phyloP scores from a whole-genome alignment of 2,797 vertebrate genomes.

The Columba guinea region DNA sequence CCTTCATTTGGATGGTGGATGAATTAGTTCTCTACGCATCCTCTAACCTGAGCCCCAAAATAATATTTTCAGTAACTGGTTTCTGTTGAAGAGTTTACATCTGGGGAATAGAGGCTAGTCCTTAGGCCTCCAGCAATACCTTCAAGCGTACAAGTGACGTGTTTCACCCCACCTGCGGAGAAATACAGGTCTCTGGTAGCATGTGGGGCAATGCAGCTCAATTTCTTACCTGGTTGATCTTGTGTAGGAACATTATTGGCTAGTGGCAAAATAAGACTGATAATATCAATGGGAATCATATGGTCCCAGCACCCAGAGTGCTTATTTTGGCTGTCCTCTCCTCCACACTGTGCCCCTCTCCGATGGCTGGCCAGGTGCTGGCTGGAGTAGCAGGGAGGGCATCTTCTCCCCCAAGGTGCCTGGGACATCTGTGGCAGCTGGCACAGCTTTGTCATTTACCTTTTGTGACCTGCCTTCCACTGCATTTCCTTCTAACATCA shows the following conservation, averaged over 20 bases:
- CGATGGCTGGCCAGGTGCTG: not conserved
- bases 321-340: not conserved
- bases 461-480: not conserved
- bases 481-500: not conserved
- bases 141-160: not conserved
- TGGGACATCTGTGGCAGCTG: not conserved
- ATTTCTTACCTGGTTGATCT: not conserved
- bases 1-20: not conserved
- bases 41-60: not conserved
- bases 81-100: not conserved
- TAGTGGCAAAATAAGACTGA: not conserved
- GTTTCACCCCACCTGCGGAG: not conserved
- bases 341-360: not conserved
- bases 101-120: not conserved
- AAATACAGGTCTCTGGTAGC: not conserved
- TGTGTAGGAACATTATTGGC: not conserved
- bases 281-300: not conserved
- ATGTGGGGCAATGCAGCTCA: not conserved
- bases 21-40: not conserved
- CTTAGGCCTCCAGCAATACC: not conserved
- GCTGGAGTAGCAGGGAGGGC: not conserved
- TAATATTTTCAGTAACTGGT: not conserved
- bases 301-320: not conserved
- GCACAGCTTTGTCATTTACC: not conserved
- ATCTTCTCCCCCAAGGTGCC: not conserved